Conservation (phyloP, 2,888 invertebrate species). For the Pandemis cinnamomeana region DNA sequence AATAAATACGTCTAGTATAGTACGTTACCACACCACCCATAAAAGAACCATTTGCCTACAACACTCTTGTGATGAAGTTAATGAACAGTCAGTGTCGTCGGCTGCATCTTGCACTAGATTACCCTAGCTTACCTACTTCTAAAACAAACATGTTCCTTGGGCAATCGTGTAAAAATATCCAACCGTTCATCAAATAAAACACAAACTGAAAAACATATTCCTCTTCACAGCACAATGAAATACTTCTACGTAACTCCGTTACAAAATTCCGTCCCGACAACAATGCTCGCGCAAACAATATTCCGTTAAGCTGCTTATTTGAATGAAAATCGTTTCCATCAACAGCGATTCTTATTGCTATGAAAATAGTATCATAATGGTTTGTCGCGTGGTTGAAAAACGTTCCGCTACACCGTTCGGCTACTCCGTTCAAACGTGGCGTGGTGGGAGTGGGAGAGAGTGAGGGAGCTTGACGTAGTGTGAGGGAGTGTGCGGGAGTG, state of each 20-base stretch:
- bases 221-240: constrained; percentile 6
- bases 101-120: not conserved
- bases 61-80: no score
- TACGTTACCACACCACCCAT: no score
- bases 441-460: constrained; percentile 52
- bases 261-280: constrained; percentile 32
- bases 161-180: not conserved
- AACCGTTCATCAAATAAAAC: not conserved
- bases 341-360: constrained; percentile 65
- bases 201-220: constrained; percentile 1
- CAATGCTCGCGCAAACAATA: constrained; percentile 42
- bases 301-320: constrained; percentile 62
- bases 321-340: constrained; percentile 60
- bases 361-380: constrained; percentile 81
- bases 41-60: no score
- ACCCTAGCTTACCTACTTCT: no score
- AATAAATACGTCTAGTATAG: no score
- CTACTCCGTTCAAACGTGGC: constrained; percentile 41
- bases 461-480: constrained; percentile 46
- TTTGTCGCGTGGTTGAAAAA: constrained; percentile 80
- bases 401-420: constrained; percentile 54
- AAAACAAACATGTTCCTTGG: not conserved
- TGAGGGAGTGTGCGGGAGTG: constrained; percentile 43
- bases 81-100: no score
- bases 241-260: constrained; percentile 16